Evolutionary conservation across 2,888 invertebrate species (phyloP), one percentile per base, ranked within the genome.

Genomic region (Drosophila emarginata): DNA sequence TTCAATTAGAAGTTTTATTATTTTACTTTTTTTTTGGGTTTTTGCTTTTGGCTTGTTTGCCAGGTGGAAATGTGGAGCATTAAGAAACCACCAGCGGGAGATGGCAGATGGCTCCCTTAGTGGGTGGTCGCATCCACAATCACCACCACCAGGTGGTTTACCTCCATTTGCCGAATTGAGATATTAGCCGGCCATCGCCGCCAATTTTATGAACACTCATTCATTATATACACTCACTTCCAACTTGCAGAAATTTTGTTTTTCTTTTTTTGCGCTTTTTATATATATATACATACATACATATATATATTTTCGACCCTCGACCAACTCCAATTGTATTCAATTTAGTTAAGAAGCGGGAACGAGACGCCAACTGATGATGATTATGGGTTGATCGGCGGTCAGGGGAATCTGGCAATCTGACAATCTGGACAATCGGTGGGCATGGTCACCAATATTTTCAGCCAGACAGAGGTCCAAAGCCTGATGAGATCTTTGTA

Each of bases 131-230:
- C 76, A 76, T 79, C n/a, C n/a, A n/a, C n/a, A n/a, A 23, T 23
- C n/a, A 81, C 81, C 75, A 53, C 37, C 21, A 59, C 14, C 61
- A 53, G 62, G 67, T 45, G n/a, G n/a, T n/a, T n/a, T 45, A 45
- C 15, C 11, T 32, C 9, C 9, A 9, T 32, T 63, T 67, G 64
- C 51, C 68, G 66, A 87, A 85, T 87, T 87, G 88, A 85, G 88
- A 85, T 87, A 85, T 85, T 85, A 85, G 77, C 72, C 67, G 58
- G 50, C 52, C 56, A 54, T 59, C 51, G 51, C 54, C 37, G 61
- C 72, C 88, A 80, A 85, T 88, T 88, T 85, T 67, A 79, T 73
- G 84, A 86, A 86, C 88, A 86, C 85, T 86, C 88, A 83, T 86
- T 86, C 84, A 86, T 86, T 86, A 86, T 72, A 72, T 66, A 26